Evolutionary conservation across 2,797 vertebrate species (phyloP), one percentile per base, ranked within the genome.

Genomic region (Megaceryle alcyon): DNA sequence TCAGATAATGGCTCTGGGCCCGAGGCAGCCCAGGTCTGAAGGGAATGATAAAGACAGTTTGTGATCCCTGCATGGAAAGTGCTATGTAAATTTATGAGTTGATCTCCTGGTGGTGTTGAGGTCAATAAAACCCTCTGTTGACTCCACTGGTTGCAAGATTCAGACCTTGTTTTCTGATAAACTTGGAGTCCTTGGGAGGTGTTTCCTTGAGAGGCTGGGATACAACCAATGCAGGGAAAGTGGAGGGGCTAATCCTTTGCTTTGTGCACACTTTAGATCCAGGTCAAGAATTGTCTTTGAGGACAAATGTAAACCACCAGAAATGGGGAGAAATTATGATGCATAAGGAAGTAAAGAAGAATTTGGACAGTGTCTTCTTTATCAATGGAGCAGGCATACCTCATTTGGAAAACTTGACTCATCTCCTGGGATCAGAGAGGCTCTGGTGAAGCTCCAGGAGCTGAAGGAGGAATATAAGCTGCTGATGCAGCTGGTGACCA

Each of bases 371-470:
- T 63, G 46, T 29, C 33, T 60, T 11, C 75, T 59, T 77, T 56
- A 82, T 77, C 53, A 5, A 10, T 8, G 37, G 28, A 59, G 23
- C 2, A 7, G 72, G 31, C 75, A 63, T 2, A 12, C 14, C 33
- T 91, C 84, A 53, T 71, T 57, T 73, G 86, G 92, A 84, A 96
- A 95, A 53, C 53, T 22, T 4, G 0, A 31, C 49, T 95, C 43
- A 80, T 88, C 93, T 94, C 75, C 83, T 77, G 71, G 51, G 63
- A 37, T 88, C 71, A 82, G 44, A 95, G 72, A 54, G 41, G 31
- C 39, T 82, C 86, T 64, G 71, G 15, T 28, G 82, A 10, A 66
- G 48, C 51, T 65, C 29, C 39, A 68, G 53, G 48, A 77, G 53
- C 56, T 56, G 56, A 46, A 75, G 77, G 71, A 48, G 41, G 48